These are phyloP conservation scores for Eurytoma adleriae DNA, from an alignment of 2,888 invertebrate genomes.

Conservation along the genomic window DNA sequence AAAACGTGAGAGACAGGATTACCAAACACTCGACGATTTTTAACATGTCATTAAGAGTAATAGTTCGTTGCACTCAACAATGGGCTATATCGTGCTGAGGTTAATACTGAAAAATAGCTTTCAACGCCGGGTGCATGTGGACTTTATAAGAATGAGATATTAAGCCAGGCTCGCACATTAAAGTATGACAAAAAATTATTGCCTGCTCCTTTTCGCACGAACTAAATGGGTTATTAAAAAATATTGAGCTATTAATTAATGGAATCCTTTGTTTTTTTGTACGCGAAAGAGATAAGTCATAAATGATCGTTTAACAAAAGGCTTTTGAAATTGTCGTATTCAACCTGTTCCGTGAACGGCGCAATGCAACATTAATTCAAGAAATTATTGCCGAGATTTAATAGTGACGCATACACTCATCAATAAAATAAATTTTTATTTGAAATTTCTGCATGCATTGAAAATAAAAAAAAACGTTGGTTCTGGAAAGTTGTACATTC, in stretches of 20 bases:
- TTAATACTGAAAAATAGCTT: constrained; percentile 25
- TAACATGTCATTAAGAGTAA: constrained; percentile 44
- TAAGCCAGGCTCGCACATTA: constrained; percentile 10
- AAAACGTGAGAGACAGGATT: constrained; percentile 40
- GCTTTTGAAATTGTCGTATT: no score
- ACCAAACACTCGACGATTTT: constrained; percentile 39
- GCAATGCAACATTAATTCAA: no score
- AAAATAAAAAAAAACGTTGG: no score
- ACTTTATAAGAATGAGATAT: constrained; percentile 36
- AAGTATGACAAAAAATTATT: background rate
- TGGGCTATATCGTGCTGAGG: constrained; percentile 19
- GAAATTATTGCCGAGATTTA: no score
- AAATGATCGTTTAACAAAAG: no score
- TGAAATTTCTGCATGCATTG: no score
- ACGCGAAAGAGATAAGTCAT: no score
- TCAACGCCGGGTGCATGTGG: constrained; percentile 1
- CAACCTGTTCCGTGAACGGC: no score
- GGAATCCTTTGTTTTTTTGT: no score
- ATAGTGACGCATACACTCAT: no score
- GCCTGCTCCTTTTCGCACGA: constrained; percentile 23
- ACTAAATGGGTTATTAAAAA: constrained; percentile 5
- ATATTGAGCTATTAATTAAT: constrained; percentile 15
- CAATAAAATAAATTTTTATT: no score
- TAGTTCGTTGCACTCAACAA: constrained; percentile 23
- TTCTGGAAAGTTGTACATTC: no score